Evolutionary conservation across 1,140 invertebrate genomes (phyloP), one percentile per base, ranked within the genome.

Genomic region (Latrodectus geometricus): DNA sequence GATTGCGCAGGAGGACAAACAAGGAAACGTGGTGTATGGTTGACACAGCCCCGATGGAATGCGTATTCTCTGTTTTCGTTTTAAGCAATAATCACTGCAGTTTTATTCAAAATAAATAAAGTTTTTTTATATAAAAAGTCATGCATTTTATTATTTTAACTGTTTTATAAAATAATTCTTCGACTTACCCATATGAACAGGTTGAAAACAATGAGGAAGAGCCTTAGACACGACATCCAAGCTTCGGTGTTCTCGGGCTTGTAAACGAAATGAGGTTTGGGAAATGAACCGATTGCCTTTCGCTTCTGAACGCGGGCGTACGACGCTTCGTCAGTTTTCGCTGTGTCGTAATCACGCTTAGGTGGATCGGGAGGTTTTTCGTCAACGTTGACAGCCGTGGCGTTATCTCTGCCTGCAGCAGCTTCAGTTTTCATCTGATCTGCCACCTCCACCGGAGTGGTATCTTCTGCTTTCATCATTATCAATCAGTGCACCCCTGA

Each of bases 141-240:
- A 35, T 35, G 35, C 1, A 35, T 35, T 35, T 35, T 35, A 35
- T 35, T 35, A 35, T 35, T 35, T 35, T 35, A 35, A 35, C 35
- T 35, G 35, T 35, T 35, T 35, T 61, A 61, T 12, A 15, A 35
- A 35, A 21, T 21, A 35, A 35, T n/a, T 2, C 14, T 21, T 17
- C 9, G 9, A 84, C 81, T 76, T 76, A 84, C 81, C 81, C 81
- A 84, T 75, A 84, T 76, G 4, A 84, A 11, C 9, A 84, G 73
- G 73, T 84, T 75, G 56, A 75, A 21, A 9, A 84, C n/a, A 0
- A 84, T 20, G 23, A 84, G 23, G 9, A 14, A 21, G 12, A 21
- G 66, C 61, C 48, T 65, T 8, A 84, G 48, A 56, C 81, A 84
- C 17, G 81, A 65, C 81, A 84, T 84, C 9, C 20, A 54, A 0